A percentile compares a stretch with the other conserved stretches of the same genome.
Conservation (phyloP, 2,113 vertebrate genomes). For the Odontesthes bonariensis region DNA sequence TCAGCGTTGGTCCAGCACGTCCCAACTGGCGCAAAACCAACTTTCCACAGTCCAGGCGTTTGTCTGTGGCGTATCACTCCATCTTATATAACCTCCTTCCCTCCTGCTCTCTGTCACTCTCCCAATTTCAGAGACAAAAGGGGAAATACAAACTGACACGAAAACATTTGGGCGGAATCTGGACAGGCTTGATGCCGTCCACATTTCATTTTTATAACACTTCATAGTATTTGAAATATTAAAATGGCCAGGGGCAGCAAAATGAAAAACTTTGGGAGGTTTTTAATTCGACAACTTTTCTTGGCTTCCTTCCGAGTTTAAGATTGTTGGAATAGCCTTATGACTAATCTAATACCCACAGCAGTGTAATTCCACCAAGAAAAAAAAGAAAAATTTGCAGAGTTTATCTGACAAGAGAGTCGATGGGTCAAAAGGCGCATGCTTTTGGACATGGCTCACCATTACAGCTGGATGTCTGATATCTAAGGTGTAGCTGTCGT, state of each 20-base stretch:
- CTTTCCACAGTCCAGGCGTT: too few relatives aligned
- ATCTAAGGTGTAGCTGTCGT: slow-evolving; percentile 89
- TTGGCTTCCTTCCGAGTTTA: slow-evolving; percentile 47
- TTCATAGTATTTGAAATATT: slow-evolving; percentile 16
- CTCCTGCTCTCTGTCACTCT: neutral
- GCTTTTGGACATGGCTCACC: slow-evolving; percentile 80
- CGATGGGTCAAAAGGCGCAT: slow-evolving; percentile 8
- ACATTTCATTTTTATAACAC: slow-evolving; percentile 33
- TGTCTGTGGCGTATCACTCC: neutral
- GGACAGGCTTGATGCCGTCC: slow-evolving; percentile 10
- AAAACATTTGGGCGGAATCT: slow-evolving; percentile 22
- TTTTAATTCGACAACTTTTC: slow-evolving; percentile 50
- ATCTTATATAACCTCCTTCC: neutral
- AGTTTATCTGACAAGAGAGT: slow-evolving; percentile 10
- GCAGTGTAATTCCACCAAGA: slow-evolving; percentile 4
- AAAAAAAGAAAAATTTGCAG: slow-evolving; percentile 33
- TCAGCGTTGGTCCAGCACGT: too few relatives aligned
- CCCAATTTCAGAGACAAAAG: neutral
- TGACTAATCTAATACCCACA: slow-evolving; percentile 42
- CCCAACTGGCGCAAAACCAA: too few relatives aligned
- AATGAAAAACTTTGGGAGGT: slow-evolving; percentile 39
- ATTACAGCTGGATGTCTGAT: slow-evolving; percentile 91
- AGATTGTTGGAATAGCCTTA: slow-evolving; percentile 33
- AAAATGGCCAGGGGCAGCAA: slow-evolving; percentile 38
- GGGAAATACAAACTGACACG: slow-evolving; percentile 6